These are phyloP conservation scores for Trinorchestia longiramus DNA, from an alignment of 1,140 invertebrate species.

Conservation along the genomic window DNA sequence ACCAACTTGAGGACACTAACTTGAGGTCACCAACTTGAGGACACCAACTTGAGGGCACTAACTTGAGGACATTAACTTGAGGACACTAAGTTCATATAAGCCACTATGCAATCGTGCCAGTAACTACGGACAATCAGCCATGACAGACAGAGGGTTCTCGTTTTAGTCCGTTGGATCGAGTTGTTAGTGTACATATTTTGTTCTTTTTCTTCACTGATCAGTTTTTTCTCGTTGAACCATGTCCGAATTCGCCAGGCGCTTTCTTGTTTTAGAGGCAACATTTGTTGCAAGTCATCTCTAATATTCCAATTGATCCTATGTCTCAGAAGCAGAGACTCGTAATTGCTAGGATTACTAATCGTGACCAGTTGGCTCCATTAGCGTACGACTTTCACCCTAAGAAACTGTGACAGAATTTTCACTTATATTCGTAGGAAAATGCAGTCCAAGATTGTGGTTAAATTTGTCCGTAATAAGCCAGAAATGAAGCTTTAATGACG, in stretches of 20 bases:
- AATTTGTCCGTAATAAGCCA: background rate
- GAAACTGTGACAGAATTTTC: background rate
- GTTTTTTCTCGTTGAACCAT: background rate
- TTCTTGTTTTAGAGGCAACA: background rate
- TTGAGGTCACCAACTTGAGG: no score
- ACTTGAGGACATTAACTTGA: no score
- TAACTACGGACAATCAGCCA: no score
- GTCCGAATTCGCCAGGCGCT: background rate
- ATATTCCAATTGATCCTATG: background rate
- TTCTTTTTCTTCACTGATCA: no score
- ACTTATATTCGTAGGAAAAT: no score
- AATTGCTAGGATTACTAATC: background rate
- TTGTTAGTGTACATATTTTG: no score
- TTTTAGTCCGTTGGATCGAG: no score
- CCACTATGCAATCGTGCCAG: no score
- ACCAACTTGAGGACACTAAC: no score
- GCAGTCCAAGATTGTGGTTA: background rate
- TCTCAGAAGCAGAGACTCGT: background rate
- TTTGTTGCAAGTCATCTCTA: background rate
- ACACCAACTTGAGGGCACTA: no score
- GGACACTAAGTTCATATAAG: no score
- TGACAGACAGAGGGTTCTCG: no score
- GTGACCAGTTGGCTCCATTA: background rate
- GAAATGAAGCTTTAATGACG: background rate
- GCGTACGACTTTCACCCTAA: background rate